phyloP scores from a whole-genome alignment of 2,113 vertebrate species.

The Nettapus auritus region DNA sequence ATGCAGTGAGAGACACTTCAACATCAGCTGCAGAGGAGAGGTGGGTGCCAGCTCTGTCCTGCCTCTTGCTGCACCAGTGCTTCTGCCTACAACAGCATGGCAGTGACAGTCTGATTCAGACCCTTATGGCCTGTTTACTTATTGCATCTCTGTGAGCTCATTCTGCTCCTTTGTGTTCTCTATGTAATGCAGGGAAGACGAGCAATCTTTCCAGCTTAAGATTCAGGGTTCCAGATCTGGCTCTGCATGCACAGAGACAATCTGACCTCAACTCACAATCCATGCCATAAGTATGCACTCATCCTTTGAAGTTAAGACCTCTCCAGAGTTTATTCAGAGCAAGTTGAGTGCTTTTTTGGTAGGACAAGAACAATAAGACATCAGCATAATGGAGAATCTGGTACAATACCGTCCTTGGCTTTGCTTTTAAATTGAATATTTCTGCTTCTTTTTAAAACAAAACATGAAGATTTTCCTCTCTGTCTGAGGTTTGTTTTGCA shows the following conservation, averaged over 20 bases:
- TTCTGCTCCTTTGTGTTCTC: not conserved
- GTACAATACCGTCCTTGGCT: not conserved
- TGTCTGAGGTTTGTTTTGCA: not conserved
- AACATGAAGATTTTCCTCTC: not conserved
- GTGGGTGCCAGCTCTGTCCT: not conserved
- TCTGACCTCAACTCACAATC: not conserved
- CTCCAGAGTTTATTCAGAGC: not conserved
- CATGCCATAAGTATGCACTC: not conserved
- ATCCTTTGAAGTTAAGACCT: not conserved
- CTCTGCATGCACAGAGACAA: not conserved
- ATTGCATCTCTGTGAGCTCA: not conserved
- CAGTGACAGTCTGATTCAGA: not conserved
- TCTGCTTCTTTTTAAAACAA: conserved; percentile 7
- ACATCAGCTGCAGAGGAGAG: not conserved
- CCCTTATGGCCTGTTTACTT: accelerated
- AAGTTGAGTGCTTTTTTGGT: not conserved
- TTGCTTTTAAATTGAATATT: not conserved
- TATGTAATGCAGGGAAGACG: not conserved
- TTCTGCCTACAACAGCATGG: accelerated
- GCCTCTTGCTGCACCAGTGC: not conserved
- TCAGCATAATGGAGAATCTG: not conserved
- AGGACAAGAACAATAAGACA: not conserved
- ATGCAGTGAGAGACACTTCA: not conserved
- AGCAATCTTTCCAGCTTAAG: not conserved
- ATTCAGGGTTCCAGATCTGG: not conserved